These are phyloP conservation scores for Kryptopterus vitreolus DNA, from an alignment of 2,797 vertebrate genomes.

Conservation along the genomic window DNA sequence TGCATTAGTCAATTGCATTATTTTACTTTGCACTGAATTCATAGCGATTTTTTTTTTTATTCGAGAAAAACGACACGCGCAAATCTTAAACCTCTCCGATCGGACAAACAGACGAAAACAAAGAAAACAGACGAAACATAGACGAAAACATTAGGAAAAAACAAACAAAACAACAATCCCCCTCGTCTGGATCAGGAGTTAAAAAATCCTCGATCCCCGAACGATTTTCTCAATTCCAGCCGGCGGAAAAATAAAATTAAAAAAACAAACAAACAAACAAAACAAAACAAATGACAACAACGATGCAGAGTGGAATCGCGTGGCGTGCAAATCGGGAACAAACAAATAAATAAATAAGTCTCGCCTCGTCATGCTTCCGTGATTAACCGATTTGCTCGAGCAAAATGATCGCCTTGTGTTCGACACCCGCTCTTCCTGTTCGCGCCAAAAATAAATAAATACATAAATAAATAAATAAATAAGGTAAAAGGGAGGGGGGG, in stretches of 20 bases:
- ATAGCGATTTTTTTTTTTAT: too few relatives aligned
- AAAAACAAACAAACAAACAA: too few relatives aligned
- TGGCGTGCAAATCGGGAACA: too few relatives aligned
- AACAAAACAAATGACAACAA: too few relatives aligned
- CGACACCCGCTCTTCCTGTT: constrained; percentile 9
- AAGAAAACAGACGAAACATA: too few relatives aligned
- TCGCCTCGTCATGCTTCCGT: constrained; percentile 18
- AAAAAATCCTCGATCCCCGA: constrained; percentile 16
- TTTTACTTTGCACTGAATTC: constrained; percentile 25
- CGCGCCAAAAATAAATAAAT: too few relatives aligned
- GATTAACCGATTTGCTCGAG: constrained; percentile 30
- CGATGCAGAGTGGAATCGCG: too few relatives aligned
- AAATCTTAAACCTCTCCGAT: constrained; percentile 20
- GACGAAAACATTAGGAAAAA: too few relatives aligned
- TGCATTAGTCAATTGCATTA: constrained; percentile 36
- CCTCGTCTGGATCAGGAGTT: constrained; percentile 1
- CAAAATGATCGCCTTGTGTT: constrained; percentile 36
- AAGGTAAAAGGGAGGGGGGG: background rate
- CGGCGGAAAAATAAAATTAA: too few relatives aligned
- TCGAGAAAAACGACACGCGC: constrained; percentile 13
- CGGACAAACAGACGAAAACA: background rate
- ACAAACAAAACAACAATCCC: background rate
- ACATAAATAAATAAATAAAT: background rate
- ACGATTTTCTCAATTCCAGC: constrained; percentile 26
- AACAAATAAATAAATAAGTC: too few relatives aligned